Evolutionary conservation across 2,797 vertebrate species (phyloP), one percentile per base, ranked within the genome.

Genomic region (Scolopax bukidnonensis): DNA sequence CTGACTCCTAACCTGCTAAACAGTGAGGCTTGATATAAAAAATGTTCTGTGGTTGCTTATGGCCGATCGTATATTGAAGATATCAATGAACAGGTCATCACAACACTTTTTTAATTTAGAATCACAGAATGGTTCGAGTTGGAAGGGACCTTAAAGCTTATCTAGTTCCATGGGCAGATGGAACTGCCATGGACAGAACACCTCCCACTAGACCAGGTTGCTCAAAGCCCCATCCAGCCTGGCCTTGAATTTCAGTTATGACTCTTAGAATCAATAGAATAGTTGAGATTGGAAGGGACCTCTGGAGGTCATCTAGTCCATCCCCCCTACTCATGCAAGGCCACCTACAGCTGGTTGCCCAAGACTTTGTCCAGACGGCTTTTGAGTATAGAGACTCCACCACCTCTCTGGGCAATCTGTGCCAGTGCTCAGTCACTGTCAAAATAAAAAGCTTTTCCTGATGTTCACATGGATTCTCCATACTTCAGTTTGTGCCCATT

Each of bases 291-390:
- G 30, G 67, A 84, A 71, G 24, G 16, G 50, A 25, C n/a, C 36
- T 63, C 25, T 36, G 73, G 28, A 89, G 9, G 25, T 84, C 40
- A 50, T 19, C 43, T 70, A 12, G 3, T 84, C 19, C 64, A 82
- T 27, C 2, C 2, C 6, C 33, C 2, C 2, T 48, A 21, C 30
- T 79, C 24, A 12, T 18, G 12, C 28, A 19, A 9, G 32, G 9
- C 11, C 20, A 32, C 17, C 11, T 30, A 21, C 4, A 45, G 12
- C 36, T 12, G 20, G 2, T 41, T 87, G 32, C 25, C 51, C 32
- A 57, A 41, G 27, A 51, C 21, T 0, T 0, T 16, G 10, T 68
- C n/a, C 48, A 56, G 27, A 12, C 3, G 5, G 9, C 19, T 81
- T 65, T 67, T 50, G 25, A 86, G 5, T 25, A 28, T 24, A 15